Percentiles rank a stretch among this genome's conserved stretches.
phyloP scores from a whole-genome alignment of 2,888 invertebrate genomes.

The Synergus itoensis region DNA sequence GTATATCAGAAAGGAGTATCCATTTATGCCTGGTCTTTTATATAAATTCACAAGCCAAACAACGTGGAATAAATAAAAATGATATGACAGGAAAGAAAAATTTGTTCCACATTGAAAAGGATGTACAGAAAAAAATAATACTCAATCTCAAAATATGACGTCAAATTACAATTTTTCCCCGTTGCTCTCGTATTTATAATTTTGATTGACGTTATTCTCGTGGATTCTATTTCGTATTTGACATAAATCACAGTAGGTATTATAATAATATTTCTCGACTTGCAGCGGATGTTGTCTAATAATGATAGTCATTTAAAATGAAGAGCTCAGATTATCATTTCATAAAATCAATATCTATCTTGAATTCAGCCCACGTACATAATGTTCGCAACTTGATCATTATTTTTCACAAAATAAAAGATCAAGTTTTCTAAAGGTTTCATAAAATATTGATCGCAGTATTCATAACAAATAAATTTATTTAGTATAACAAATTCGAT shows the following conservation, averaged over 20 bases:
- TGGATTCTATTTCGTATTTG: neutral
- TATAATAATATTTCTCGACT: neutral
- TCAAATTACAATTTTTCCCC: neutral
- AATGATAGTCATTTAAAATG: neutral
- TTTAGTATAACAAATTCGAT: too few species aligned
- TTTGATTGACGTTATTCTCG: neutral
- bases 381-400: neutral
- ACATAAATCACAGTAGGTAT: neutral
- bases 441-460: too few species aligned
- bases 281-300: conserved; percentile 5
- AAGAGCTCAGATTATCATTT: conserved; percentile 24
- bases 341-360: neutral
- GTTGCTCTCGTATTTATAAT: neutral
- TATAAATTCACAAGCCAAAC: too few species aligned
- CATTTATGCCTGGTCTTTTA: neutral
- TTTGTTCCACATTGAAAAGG: too few species aligned
- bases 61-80: too few species aligned
- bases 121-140: neutral
- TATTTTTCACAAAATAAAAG: too few species aligned
- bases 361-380: neutral
- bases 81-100: too few species aligned
- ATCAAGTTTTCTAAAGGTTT: too few species aligned
- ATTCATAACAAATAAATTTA: too few species aligned
- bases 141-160: neutral
- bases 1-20: neutral